A percentile compares a stretch with the other conserved stretches of the same genome.
Conservation (phyloP, 2,797 vertebrate species). For the Helicolenus hilgendorfi region DNA sequence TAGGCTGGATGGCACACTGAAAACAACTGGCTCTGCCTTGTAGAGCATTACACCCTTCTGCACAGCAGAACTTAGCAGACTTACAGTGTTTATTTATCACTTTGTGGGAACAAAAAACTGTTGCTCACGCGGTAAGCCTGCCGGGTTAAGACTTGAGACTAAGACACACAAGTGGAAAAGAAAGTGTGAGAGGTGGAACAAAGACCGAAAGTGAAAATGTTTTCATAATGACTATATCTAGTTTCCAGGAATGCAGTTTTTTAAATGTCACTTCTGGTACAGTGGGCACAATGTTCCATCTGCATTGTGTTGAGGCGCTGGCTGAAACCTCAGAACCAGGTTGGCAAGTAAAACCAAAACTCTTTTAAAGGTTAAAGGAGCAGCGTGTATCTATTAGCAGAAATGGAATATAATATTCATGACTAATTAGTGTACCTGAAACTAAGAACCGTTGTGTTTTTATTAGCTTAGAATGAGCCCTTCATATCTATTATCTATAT, state of each 20-base stretch:
- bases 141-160: background rate
- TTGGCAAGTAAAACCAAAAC: background rate
- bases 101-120: background rate
- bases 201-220: background rate
- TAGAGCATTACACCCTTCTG: background rate
- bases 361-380: background rate
- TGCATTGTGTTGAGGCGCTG: background rate
- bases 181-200: background rate
- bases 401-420: too few relatives aligned
- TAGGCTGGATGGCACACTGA: background rate
- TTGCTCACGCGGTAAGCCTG: background rate
- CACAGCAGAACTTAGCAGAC: background rate
- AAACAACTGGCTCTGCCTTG: background rate
- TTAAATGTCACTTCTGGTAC: background rate
- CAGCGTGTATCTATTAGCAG: too few relatives aligned
- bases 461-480: too few relatives aligned
- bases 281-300: background rate
- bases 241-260: background rate
- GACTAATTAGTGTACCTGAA: too few relatives aligned
- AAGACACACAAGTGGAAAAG: background rate
- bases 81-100: background rate
- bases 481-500: too few relatives aligned
- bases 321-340: background rate
- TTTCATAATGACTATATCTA: background rate
- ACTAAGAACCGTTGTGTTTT: too few relatives aligned